Conservation (phyloP, 1,140 invertebrate species). For the Helicoverpa zea region DNA sequence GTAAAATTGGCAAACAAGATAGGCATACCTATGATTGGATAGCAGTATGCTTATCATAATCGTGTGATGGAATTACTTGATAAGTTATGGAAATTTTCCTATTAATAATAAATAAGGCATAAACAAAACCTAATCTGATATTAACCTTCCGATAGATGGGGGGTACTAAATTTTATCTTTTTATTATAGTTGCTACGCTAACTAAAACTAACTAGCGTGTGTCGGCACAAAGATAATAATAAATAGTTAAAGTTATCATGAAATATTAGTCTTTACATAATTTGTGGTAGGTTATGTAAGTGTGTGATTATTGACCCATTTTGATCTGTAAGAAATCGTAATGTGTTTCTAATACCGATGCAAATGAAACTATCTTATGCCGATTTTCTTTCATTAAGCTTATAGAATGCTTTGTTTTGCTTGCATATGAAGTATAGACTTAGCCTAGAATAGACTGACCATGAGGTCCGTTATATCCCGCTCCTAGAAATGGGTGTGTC, state of each 20-base stretch:
- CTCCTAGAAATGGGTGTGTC: too few species aligned
- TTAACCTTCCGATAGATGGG: constrained; percentile 18
- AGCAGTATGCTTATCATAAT: constrained; percentile 7
- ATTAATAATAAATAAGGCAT: background rate
- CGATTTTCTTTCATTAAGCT: background rate
- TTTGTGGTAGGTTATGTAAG: background rate
- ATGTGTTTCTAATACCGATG: background rate
- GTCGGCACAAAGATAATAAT: background rate
- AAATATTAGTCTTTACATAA: background rate
- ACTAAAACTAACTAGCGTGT: background rate
- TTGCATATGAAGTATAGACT: too few species aligned
- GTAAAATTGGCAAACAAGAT: background rate
- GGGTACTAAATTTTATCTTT: background rate
- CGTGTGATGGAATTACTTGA: background rate
- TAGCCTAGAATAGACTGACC: too few species aligned
- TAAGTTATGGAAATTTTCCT: constrained; percentile 21
- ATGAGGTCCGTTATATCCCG: too few species aligned
- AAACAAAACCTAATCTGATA: constrained; percentile 26
- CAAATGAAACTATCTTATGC: background rate
- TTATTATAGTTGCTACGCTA: background rate
- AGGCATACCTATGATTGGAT: background rate
- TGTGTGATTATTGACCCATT: background rate
- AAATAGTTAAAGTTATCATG: background rate
- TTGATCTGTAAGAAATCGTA: constrained; percentile 12
- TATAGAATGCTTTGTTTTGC: background rate